These are phyloP conservation scores for Drosophila willistoni DNA, from an alignment of 1,140 invertebrate species.

Conservation along the genomic window DNA sequence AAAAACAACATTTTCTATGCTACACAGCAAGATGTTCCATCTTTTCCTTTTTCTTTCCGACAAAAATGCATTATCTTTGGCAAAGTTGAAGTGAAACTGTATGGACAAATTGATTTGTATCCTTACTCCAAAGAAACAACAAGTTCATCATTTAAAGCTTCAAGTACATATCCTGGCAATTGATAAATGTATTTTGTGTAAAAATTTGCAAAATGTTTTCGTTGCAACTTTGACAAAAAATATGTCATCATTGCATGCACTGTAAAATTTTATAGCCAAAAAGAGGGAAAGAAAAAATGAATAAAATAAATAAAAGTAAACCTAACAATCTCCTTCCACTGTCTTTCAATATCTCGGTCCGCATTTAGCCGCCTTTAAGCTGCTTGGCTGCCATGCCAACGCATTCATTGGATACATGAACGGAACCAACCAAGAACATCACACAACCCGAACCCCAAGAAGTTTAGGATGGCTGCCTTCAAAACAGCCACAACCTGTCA, in stretches of 20 bases:
- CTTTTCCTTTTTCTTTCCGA: background rate
- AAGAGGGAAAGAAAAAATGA: background rate
- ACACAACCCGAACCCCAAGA: background rate
- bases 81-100: background rate
- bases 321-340: background rate
- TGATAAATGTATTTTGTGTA: background rate
- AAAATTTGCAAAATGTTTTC: slow-evolving; percentile 7
- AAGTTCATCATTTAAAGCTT: background rate
- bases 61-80: background rate
- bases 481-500: slow-evolving; percentile 70
- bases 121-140: background rate
- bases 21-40: background rate
- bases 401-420: background rate
- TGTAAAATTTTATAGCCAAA: slow-evolving; percentile 18
- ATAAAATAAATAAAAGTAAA: background rate
- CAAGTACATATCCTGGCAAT: background rate
- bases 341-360: background rate
- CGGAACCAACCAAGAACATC: background rate
- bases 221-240: slow-evolving; percentile 1
- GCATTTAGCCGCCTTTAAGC: slow-evolving; percentile 24
- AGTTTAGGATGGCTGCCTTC: slow-evolving; percentile 12
- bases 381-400: slow-evolving; percentile 23
- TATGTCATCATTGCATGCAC: slow-evolving; percentile 17
- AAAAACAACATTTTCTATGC: background rate
- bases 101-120: background rate